Evolutionary conservation across 1,140 invertebrate genomes (phyloP).

Genomic region (Drosophila subobscura): DNA sequence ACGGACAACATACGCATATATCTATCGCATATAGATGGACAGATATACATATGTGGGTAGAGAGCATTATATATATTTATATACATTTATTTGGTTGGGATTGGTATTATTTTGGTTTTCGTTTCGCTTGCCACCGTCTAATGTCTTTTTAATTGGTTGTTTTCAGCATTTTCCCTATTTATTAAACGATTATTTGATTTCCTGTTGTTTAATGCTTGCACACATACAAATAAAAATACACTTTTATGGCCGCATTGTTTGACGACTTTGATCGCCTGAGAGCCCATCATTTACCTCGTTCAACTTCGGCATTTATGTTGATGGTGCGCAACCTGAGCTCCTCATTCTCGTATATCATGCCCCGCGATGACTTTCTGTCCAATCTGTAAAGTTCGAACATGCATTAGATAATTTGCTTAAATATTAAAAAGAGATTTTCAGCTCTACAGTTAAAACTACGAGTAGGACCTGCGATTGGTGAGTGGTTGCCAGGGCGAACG

Average conservation of each 20-base stretch:
- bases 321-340: constrained; percentile 94
- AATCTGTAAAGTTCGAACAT: constrained; percentile 85
- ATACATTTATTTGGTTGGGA: constrained; percentile 25
- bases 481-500: constrained; percentile 71
- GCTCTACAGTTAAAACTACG: not conserved
- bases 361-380: constrained; percentile 92
- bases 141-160: constrained; percentile 73
- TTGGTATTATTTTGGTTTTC: constrained; percentile 46
- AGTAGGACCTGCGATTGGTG: constrained; percentile 56
- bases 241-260: constrained; percentile 21
- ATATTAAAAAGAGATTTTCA: not conserved
- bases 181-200: constrained; percentile 53
- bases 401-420: constrained; percentile 3
- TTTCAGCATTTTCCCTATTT: constrained; percentile 38
- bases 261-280: constrained; percentile 29
- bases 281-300: constrained; percentile 87
- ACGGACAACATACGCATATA: constrained; percentile 17
- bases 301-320: constrained; percentile 96
- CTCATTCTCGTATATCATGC: constrained; percentile 96
- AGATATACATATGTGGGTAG: constrained; percentile 27
- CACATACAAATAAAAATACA: constrained; percentile 4
- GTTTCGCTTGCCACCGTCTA: constrained; percentile 45
- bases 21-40: constrained; percentile 20
- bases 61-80: constrained; percentile 12
- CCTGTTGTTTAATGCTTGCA: constrained; percentile 39